phyloP scores from a whole-genome alignment of 2,113 vertebrate species.

The Notarius lentiginosus region DNA sequence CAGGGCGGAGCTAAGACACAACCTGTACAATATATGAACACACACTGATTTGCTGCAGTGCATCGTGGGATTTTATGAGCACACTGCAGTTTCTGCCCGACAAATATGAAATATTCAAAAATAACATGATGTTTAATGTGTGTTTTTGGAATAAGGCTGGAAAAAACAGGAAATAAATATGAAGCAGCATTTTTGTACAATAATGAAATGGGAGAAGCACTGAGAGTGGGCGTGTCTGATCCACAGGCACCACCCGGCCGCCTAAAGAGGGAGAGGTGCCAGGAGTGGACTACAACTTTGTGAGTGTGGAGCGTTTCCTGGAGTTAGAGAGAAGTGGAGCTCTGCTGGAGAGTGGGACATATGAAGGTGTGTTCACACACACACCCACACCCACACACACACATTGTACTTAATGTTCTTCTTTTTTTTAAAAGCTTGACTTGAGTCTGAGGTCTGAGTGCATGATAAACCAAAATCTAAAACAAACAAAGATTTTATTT shows the following conservation, averaged over 20 bases:
- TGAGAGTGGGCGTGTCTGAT: background rate
- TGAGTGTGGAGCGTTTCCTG: conserved; percentile 95
- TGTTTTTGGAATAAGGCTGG: too few relatives aligned
- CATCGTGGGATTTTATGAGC: background rate
- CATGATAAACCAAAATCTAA: background rate
- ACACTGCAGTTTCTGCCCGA: background rate
- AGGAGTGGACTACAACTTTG: conserved; percentile 98
- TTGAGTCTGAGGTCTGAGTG: background rate
- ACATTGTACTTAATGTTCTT: background rate
- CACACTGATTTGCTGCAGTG: background rate
- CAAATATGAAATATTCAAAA: background rate
- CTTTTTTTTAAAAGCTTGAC: background rate
- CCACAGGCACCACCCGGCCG: conserved; percentile 92
- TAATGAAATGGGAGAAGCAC: background rate
- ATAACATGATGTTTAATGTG: background rate
- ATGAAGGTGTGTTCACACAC: conserved; percentile 83
- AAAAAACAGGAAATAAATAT: background rate
- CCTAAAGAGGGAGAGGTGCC: conserved; percentile 99
- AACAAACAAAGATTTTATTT: background rate
- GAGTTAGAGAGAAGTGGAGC: conserved; percentile 97
- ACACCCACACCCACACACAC: conserved; percentile 21
- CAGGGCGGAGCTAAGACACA: background rate
- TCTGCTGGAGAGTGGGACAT: conserved; percentile 96
- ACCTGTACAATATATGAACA: background rate
- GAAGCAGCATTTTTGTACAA: background rate